These are phyloP conservation scores for Diuraphis noxia DNA, from an alignment of 1,140 invertebrate genomes.

Conservation along the genomic window DNA sequence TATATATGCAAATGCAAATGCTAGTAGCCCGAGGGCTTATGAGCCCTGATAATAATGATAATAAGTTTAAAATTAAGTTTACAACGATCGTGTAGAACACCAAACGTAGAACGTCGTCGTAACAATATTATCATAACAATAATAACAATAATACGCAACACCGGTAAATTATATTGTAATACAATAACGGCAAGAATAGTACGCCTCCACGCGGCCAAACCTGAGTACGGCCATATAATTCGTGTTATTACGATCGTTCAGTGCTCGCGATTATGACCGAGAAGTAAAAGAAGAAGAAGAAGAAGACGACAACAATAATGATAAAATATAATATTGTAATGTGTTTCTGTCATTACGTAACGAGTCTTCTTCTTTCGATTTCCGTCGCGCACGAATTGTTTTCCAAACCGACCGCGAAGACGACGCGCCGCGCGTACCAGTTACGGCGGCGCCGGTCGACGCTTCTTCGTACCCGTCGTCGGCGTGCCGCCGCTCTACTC, in stretches of 20 bases:
- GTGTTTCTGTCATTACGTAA: constrained; percentile 8
- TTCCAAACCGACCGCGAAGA: not conserved
- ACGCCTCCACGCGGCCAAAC: not conserved
- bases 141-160: not conserved
- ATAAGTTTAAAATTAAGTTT: not conserved
- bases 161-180: not conserved
- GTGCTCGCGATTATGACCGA: not conserved
- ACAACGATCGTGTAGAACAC: not conserved
- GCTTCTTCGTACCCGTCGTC: not conserved
- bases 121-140: not conserved
- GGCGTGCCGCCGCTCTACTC: not conserved
- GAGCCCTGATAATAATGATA: too few relatives aligned
- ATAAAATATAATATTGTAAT: not conserved
- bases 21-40: too few relatives aligned
- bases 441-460: not conserved
- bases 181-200: not conserved
- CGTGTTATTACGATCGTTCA: not conserved
- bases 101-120: too few relatives aligned
- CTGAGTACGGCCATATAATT: not conserved
- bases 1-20: too few relatives aligned
- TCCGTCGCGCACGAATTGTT: constrained; percentile 39
- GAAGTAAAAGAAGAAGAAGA: not conserved
- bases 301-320: not conserved
- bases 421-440: not conserved
- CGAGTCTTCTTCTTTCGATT: not conserved